Evolutionary conservation across 2,113 vertebrate species (phyloP).

Genomic region (Saccopteryx bilineata): DNA sequence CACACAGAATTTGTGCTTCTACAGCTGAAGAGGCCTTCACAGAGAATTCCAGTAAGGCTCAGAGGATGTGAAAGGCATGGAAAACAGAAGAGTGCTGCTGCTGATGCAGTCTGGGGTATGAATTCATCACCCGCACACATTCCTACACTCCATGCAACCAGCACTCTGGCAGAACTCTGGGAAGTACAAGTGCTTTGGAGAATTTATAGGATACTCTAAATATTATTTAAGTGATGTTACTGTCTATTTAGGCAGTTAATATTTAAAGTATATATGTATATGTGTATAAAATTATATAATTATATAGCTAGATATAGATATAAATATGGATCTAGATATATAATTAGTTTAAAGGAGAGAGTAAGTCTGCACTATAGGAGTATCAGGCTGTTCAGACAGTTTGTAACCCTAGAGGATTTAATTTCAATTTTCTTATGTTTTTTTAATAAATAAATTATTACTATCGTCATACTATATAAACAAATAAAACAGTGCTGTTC

Average conservation of each 20-base stretch:
- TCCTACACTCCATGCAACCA: neutral
- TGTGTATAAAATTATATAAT: neutral
- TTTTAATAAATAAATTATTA: conserved; percentile 27
- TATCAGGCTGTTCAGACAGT: neutral
- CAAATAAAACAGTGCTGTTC: neutral
- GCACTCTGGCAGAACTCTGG: conserved; percentile 21
- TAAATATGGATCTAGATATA: neutral
- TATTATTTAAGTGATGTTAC: conserved; percentile 25
- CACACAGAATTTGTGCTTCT: conserved; percentile 34
- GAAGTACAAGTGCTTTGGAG: neutral
- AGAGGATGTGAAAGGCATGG: neutral
- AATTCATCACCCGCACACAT: conserved; percentile 33
- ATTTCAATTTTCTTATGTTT: conserved; percentile 1
- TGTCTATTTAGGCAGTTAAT: neutral
- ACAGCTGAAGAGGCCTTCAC: neutral
- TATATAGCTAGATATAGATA: neutral
- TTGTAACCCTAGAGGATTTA: conserved; percentile 42
- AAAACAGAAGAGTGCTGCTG: neutral
- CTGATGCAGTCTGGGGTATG: neutral
- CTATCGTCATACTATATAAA: neutral
- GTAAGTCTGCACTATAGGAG: neutral
- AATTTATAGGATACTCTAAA: conserved; percentile 40
- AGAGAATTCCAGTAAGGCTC: neutral
- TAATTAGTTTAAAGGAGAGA: conserved; percentile 1
- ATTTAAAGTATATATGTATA: neutral